These are phyloP conservation scores for Mobula birostris DNA, from an alignment of 2,113 vertebrate species.

Conservation along the genomic window DNA sequence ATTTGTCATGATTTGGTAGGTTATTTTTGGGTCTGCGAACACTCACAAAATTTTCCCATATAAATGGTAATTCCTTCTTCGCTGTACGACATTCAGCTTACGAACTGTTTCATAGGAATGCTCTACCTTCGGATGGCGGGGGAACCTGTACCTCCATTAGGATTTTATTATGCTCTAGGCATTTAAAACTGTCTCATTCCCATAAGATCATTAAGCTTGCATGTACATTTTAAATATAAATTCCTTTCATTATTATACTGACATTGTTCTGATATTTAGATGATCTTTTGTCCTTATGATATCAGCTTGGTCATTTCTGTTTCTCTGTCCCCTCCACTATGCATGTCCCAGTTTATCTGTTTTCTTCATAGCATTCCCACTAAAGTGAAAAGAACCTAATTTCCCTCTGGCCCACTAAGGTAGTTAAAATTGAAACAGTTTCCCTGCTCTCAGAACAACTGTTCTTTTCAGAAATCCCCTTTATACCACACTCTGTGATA, in stretches of 20 bases:
- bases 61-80: too few relatives aligned
- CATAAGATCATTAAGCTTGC: neutral
- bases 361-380: too few relatives aligned
- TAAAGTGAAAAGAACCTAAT: too few relatives aligned
- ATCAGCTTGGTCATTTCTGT: neutral
- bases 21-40: too few relatives aligned
- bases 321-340: too few relatives aligned
- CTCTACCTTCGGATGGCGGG: too few relatives aligned
- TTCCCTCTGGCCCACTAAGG: neutral
- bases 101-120: too few relatives aligned
- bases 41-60: too few relatives aligned
- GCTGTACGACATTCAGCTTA: too few relatives aligned
- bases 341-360: too few relatives aligned
- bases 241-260: neutral
- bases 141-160: neutral
- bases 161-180: neutral
- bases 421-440: neutral
- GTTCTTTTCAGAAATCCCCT: neutral
- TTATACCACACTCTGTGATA: neutral
- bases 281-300: neutral
- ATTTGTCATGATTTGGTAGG: too few relatives aligned
- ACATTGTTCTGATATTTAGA: neutral
- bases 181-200: neutral
- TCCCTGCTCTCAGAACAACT: too few relatives aligned
- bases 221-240: neutral